These are phyloP conservation scores for Endotricha flammealis DNA, from an alignment of 2,888 invertebrate species.

Conservation along the genomic window DNA sequence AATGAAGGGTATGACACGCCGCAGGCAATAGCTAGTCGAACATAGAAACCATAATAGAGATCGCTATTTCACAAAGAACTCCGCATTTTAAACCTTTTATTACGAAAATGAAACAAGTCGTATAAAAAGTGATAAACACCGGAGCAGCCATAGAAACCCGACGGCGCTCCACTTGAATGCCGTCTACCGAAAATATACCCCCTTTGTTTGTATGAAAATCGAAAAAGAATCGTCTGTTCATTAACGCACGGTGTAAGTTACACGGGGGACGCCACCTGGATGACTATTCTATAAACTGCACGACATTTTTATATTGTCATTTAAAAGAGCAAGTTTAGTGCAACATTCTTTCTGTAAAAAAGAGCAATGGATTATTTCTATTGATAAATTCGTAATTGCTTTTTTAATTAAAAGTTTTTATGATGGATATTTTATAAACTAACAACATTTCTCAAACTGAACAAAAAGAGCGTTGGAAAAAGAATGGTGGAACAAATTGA, in stretches of 20 bases:
- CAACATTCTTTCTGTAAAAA: too few species aligned
- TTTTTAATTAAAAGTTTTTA: too few species aligned
- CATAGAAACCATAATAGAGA: too few species aligned
- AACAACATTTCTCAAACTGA: too few species aligned
- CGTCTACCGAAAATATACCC: slow-evolving; percentile 62
- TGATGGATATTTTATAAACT: too few species aligned
- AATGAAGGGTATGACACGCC: too few species aligned
- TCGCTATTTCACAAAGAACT: too few species aligned
- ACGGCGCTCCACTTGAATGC: slow-evolving; percentile 7
- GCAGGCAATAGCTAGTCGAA: too few species aligned
- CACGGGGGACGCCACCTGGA: slow-evolving; percentile 39
- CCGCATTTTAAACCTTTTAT: background rate
- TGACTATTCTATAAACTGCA: slow-evolving; percentile 26
- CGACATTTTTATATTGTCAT: slow-evolving; percentile 16
- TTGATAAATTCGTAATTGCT: too few species aligned
- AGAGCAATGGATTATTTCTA: too few species aligned
- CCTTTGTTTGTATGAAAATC: slow-evolving; percentile 68
- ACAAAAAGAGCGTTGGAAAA: too few species aligned
- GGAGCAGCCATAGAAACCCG: background rate
- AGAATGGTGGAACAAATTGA: too few species aligned
- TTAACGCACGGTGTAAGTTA: slow-evolving; percentile 72
- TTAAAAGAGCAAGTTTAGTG: slow-evolving; percentile 4
- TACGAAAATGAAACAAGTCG: background rate
- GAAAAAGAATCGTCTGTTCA: slow-evolving; percentile 71
- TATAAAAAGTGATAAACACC: slow-evolving; percentile 1